These are phyloP conservation scores for Marronus borbonicus DNA, from an alignment of 2,888 invertebrate genomes.

Conservation along the genomic window DNA sequence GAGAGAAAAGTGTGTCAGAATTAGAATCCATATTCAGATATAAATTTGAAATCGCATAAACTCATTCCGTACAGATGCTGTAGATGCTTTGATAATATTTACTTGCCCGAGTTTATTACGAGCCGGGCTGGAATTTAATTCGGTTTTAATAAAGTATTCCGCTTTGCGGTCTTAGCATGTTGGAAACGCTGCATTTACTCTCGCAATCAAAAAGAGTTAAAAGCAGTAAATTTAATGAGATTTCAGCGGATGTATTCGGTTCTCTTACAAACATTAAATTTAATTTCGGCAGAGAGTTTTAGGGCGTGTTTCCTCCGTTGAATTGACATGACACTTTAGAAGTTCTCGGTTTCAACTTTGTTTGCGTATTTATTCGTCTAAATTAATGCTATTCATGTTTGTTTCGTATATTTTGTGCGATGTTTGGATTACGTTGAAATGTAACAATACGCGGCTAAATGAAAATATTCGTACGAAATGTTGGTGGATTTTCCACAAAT, in stretches of 20 bases:
- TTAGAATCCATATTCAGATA: too few relatives aligned
- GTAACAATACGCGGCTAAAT: too few relatives aligned
- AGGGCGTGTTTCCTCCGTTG: neutral
- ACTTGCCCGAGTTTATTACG: neutral
- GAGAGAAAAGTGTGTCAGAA: too few relatives aligned
- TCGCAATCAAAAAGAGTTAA: conserved; percentile 19
- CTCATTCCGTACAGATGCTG: neutral
- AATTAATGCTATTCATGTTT: neutral
- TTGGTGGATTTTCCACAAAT: too few relatives aligned
- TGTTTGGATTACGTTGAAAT: too few relatives aligned
- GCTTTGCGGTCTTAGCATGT: conserved; percentile 7
- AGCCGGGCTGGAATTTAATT: conserved; percentile 3
- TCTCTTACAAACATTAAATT: conserved; percentile 7
- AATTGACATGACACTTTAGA: neutral
- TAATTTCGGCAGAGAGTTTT: conserved; percentile 5
- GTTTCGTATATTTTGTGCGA: neutral
- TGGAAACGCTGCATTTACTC: conserved; percentile 1
- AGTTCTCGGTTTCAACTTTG: too few relatives aligned
- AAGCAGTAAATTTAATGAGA: conserved; percentile 28
- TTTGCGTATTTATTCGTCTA: too few relatives aligned
- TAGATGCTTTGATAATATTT: neutral
- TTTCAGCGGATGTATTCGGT: conserved; percentile 18
- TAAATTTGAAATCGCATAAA: too few relatives aligned
- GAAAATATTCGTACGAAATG: too few relatives aligned
- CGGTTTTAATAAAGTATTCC: conserved; percentile 19